These are phyloP conservation scores for Xestia rhomboidea DNA, from an alignment of 2,888 invertebrate genomes.

Conservation along the genomic window DNA sequence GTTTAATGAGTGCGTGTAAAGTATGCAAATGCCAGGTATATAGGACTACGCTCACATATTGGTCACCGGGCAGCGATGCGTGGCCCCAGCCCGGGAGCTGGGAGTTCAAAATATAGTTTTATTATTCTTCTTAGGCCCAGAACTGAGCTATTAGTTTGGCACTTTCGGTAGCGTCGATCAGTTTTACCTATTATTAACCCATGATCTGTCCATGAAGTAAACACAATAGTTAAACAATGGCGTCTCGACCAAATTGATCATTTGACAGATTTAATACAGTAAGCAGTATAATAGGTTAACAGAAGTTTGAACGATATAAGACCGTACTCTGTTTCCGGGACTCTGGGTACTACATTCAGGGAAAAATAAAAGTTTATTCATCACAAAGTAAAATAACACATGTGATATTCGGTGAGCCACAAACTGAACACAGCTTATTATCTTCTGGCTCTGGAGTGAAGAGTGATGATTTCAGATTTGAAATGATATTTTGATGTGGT, in stretches of 20 bases:
- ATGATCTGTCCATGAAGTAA: too few species aligned
- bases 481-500: neutral
- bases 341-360: too few species aligned
- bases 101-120: neutral
- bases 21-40: slow-evolving; percentile 84
- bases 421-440: neutral
- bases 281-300: neutral
- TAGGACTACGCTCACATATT: slow-evolving; percentile 77
- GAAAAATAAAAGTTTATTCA: neutral
- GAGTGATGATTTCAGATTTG: neutral
- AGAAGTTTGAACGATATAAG: neutral
- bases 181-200: too few species aligned
- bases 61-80: slow-evolving; percentile 82
- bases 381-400: neutral
- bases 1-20: slow-evolving; percentile 72
- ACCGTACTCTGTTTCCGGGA: neutral
- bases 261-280: too few species aligned
- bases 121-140: too few species aligned
- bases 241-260: too few species aligned
- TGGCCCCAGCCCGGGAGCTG: slow-evolving; percentile 70
- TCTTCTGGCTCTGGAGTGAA: neutral
- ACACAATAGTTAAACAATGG: too few species aligned
- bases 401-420: neutral
- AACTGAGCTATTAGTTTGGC: too few species aligned
- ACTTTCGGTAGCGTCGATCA: too few species aligned